Evolutionary conservation across 1,140 invertebrate species (phyloP).

Genomic region (Thrips palmi): DNA sequence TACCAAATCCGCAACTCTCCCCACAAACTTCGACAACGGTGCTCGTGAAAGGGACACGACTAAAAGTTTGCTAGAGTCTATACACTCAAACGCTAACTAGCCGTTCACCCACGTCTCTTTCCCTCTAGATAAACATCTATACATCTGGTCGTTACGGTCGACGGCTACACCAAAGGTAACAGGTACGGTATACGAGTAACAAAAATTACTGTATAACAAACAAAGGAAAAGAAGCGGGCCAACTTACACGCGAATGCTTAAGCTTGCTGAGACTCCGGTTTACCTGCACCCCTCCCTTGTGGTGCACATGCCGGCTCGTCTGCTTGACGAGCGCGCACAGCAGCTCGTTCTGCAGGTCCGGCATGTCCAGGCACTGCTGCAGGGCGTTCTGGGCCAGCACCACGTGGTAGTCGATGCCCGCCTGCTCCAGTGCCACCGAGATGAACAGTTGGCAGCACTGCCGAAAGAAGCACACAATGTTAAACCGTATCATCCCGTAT

Average conservation of each 20-base stretch:
- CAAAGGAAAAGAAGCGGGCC: conserved; percentile 30
- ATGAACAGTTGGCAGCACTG: conserved; percentile 87
- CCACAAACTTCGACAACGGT: too few relatives aligned
- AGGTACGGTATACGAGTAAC: not conserved
- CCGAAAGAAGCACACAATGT: conserved; percentile 14
- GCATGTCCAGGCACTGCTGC: conserved; percentile 71
- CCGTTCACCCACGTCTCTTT: too few relatives aligned
- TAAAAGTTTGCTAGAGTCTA: too few relatives aligned
- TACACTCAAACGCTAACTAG: too few relatives aligned
- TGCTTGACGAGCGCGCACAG: conserved; percentile 81
- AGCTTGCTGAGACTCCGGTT: conserved; percentile 35
- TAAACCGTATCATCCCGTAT: not conserved
- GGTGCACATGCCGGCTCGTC: conserved; percentile 70
- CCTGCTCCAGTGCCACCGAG: conserved; percentile 82
- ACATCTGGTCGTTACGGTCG: too few relatives aligned
- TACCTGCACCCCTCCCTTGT: conserved; percentile 83
- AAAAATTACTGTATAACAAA: conserved; percentile 7
- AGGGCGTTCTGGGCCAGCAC: conserved; percentile 85
- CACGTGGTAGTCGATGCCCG: conserved; percentile 90
- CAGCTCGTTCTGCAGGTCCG: conserved; percentile 81
- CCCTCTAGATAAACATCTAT: not conserved
- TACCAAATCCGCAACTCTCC: too few relatives aligned
- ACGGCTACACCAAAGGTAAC: too few relatives aligned
- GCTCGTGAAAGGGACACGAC: too few relatives aligned
- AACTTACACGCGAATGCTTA: conserved; percentile 35